Conservation (phyloP, 2,888 invertebrate genomes). For the Steinernema scapterisci region DNA sequence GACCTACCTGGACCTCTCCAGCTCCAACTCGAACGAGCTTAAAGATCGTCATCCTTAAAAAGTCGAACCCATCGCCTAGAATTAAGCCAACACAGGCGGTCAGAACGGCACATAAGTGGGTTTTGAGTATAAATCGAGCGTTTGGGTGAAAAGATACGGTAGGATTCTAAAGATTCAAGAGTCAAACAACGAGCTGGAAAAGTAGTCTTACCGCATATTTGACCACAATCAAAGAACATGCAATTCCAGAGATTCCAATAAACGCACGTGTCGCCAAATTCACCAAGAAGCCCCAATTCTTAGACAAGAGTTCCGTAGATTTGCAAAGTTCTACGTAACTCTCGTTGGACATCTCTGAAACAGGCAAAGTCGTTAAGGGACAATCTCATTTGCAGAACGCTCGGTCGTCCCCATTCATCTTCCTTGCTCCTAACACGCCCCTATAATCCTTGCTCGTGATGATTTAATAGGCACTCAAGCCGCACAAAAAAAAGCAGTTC, state of each 20-base stretch:
- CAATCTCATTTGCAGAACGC: too few relatives aligned
- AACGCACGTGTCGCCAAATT: background rate
- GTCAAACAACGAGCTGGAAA: background rate
- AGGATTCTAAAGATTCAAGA: constrained; percentile 6
- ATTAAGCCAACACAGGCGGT: background rate
- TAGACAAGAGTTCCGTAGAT: background rate
- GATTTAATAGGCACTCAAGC: too few relatives aligned
- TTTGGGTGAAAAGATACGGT: constrained; percentile 9
- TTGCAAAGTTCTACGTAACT: background rate
- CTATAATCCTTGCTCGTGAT: too few relatives aligned
- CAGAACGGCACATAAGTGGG: background rate
- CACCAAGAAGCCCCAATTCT: constrained; percentile 12
- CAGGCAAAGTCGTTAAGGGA: too few relatives aligned
- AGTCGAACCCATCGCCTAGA: constrained; percentile 23
- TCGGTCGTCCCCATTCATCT: too few relatives aligned
- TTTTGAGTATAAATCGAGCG: constrained; percentile 15
- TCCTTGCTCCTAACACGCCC: too few relatives aligned
- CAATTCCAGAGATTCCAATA: constrained; percentile 6
- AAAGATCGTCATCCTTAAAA: background rate
- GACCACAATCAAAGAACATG: constrained; percentile 3
- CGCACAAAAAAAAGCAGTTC: too few relatives aligned
- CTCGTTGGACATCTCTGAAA: too few relatives aligned
- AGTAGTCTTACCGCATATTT: constrained; percentile 8
- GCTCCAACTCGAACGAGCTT: background rate
- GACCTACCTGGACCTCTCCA: background rate